These are phyloP conservation scores for Copidosoma floridanum DNA, from an alignment of 1,140 invertebrate genomes.

Conservation along the genomic window DNA sequence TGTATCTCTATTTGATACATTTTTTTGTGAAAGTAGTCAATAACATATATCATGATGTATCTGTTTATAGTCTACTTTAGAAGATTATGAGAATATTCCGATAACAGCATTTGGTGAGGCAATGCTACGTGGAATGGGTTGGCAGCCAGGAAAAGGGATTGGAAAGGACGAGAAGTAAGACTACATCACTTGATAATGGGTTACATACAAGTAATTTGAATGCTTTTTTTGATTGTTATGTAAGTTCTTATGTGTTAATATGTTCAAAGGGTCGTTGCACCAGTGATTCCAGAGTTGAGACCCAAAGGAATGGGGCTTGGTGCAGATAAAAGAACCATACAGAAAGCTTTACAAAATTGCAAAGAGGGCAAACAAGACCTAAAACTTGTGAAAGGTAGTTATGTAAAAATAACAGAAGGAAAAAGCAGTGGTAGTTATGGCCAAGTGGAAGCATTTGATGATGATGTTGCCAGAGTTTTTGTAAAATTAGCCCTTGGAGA, in stretches of 20 bases:
- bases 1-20: not conserved
- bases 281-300: conserved; percentile 64
- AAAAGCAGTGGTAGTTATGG: conserved; percentile 77
- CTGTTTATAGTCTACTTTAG: conserved; percentile 66
- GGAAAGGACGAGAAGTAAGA: conserved; percentile 62
- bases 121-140: conserved; percentile 93
- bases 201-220: not conserved
- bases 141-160: conserved; percentile 74
- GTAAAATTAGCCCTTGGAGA: conserved; percentile 75
- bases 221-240: not conserved
- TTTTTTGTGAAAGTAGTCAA: conserved; percentile 17
- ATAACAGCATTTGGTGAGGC: conserved; percentile 86
- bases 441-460: conserved; percentile 81
- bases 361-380: conserved; percentile 63
- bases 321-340: conserved; percentile 69
- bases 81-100: conserved; percentile 89
- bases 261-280: conserved; percentile 55
- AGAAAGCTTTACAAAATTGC: conserved; percentile 54
- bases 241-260: no score
- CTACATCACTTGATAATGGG: not conserved
- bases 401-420: conserved; percentile 71
- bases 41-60: not conserved
- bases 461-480: conserved; percentile 77
- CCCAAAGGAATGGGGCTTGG: conserved; percentile 92
- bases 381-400: conserved; percentile 66